Evolutionary conservation across 2,888 invertebrate species (phyloP).

Genomic region (Diaprepes abbreviatus): DNA sequence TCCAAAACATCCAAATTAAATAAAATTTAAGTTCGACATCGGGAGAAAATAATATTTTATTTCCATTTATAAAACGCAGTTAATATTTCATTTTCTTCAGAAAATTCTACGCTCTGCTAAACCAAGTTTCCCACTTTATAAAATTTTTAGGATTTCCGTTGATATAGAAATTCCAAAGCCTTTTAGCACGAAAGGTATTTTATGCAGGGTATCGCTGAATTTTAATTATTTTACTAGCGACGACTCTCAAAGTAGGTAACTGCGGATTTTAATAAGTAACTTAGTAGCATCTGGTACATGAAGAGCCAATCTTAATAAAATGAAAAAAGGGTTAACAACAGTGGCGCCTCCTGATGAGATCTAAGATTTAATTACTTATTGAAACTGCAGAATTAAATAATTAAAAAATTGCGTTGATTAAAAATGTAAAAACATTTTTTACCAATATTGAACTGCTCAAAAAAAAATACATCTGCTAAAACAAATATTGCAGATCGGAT

Average conservation of each 20-base stretch:
- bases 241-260: constrained; percentile 6
- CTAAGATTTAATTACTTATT: too few species aligned
- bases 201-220: constrained; percentile 15
- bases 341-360: not conserved
- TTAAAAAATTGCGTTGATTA: too few species aligned
- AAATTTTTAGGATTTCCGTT: constrained; percentile 12
- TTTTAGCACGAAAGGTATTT: constrained; percentile 12
- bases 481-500: too few species aligned
- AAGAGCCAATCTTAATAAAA: constrained; percentile 20
- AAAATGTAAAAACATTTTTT: too few species aligned
- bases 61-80: constrained; percentile 3
- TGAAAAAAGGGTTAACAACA: not conserved
- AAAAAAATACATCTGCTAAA: too few species aligned
- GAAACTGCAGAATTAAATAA: too few species aligned
- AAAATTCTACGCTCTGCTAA: not conserved
- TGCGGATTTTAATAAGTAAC: constrained; percentile 17
- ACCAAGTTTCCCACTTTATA: constrained; percentile 14
- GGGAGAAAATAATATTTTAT: not conserved
- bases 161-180: constrained; percentile 11
- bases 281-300: constrained; percentile 1
- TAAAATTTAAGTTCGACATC: too few species aligned
- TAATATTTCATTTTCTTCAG: constrained; percentile 1
- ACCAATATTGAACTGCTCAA: too few species aligned
- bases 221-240: constrained; percentile 22
- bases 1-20: too few species aligned